phyloP scores from a whole-genome alignment of 2,113 vertebrate genomes.

The Eulemur macaco region DNA sequence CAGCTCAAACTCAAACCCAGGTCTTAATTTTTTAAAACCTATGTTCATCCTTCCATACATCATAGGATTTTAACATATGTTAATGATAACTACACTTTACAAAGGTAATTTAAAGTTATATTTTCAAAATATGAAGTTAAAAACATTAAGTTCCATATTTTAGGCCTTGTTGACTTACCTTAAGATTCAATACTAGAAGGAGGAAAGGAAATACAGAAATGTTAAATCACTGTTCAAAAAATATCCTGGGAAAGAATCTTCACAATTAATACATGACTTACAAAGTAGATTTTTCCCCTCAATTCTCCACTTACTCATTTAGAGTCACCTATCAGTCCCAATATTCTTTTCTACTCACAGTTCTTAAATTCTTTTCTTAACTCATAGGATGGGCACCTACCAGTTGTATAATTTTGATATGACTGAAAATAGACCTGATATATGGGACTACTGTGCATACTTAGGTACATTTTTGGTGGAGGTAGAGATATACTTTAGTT shows the following conservation, averaged over 20 bases:
- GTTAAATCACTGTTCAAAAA: neutral
- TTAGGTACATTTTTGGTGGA: neutral
- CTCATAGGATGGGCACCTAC: neutral
- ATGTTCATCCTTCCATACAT: neutral
- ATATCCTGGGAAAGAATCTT: neutral
- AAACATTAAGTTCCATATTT: neutral
- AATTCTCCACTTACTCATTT: neutral
- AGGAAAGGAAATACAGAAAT: neutral
- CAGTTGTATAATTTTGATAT: neutral
- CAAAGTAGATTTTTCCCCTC: neutral
- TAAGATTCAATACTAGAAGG: neutral
- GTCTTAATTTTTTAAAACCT: neutral
- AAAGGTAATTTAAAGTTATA: neutral
- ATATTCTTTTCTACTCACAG: neutral
- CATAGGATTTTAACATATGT: neutral
- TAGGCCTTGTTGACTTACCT: neutral
- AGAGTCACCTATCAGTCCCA: neutral
- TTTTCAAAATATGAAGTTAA: conserved; percentile 20
- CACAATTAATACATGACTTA: conserved; percentile 7
- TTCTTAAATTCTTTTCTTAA: neutral
- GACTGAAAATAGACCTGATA: neutral
- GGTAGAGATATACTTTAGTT: neutral
- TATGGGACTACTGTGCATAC: neutral
- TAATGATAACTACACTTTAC: neutral
- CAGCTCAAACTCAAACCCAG: neutral